Conservation (phyloP, 2,113 vertebrate species). For the Phrynocephalus versicolor region DNA sequence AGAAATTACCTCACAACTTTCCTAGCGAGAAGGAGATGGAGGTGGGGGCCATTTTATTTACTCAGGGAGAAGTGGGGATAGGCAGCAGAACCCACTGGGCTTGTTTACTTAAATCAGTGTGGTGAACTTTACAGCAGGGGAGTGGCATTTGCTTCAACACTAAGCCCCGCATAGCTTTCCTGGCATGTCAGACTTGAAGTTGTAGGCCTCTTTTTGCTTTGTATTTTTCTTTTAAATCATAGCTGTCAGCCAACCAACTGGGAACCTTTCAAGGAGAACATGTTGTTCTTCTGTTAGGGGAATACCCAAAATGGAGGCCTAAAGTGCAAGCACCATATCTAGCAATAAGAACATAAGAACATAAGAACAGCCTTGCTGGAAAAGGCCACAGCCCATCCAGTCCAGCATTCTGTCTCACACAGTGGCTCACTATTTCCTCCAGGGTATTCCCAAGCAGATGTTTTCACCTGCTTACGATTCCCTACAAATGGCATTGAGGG, state of each 20-base stretch:
- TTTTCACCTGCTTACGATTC: too few species aligned
- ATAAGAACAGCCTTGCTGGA: too few species aligned
- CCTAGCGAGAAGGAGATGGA: slow-evolving; percentile 44
- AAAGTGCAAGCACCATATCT: not conserved
- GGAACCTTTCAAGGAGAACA: not conserved
- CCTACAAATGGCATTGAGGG: too few species aligned
- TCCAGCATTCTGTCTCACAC: too few species aligned
- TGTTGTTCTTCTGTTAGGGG: not conserved
- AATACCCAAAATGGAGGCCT: not conserved
- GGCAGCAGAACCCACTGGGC: too few species aligned
- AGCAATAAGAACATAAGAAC: too few species aligned
- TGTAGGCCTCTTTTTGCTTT: not conserved
- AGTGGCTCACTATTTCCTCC: too few species aligned
- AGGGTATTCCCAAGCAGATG: too few species aligned
- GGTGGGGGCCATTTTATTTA: slow-evolving; percentile 61
- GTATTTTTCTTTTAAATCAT: not conserved
- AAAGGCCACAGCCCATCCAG: too few species aligned
- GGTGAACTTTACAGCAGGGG: not conserved
- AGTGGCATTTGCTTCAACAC: not conserved
- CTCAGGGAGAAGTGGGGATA: slow-evolving; percentile 44
- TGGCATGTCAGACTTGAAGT: slow-evolving; percentile 30
- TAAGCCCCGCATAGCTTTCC: not conserved
- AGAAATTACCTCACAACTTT: slow-evolving; percentile 49
- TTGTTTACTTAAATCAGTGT: slow-evolving; percentile 38
- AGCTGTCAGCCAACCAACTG: not conserved